Evolutionary conservation across 92 coral and sea anemone species (phyloP).

Genomic region (Nematostella vectensis): DNA sequence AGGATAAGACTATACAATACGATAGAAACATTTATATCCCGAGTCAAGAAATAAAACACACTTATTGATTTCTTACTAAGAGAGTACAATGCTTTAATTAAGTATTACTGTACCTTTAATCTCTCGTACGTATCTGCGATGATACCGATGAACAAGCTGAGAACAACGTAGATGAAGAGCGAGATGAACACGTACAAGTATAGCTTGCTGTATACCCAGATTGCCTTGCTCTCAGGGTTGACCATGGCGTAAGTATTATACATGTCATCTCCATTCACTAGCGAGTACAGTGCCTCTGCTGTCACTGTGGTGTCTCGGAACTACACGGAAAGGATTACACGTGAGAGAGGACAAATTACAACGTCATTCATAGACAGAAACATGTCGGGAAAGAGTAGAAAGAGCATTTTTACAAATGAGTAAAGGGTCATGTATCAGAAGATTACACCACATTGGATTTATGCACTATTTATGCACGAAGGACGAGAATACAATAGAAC

Average conservation of each 20-base stretch:
- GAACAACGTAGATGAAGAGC: constrained; percentile 88
- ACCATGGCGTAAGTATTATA: constrained; percentile 52
- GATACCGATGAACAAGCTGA: constrained; percentile 92
- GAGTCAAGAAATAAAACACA: no score
- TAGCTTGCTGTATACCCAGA: constrained; percentile 85
- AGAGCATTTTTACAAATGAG: no score
- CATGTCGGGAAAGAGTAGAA: no score
- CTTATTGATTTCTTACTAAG: no score
- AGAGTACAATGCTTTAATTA: no score
- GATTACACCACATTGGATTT: no score
- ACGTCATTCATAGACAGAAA: no score
- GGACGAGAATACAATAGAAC: no score
- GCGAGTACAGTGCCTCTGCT: constrained; percentile 85
- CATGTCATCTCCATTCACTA: constrained; percentile 94
- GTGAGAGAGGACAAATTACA: not conserved
- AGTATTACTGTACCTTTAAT: constrained; percentile 69
- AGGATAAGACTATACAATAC: no score
- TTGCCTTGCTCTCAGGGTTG: constrained; percentile 14
- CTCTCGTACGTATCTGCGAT: constrained; percentile 91
- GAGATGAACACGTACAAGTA: constrained; percentile 75
- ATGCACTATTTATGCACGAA: no score
- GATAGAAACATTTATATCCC: no score
- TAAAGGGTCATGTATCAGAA: no score
- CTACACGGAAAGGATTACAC: constrained; percentile 19
- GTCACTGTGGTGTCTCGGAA: constrained; percentile 57